Evolutionary conservation across 2,888 invertebrate species (phyloP).

Genomic region (Esperia sulphurella): DNA sequence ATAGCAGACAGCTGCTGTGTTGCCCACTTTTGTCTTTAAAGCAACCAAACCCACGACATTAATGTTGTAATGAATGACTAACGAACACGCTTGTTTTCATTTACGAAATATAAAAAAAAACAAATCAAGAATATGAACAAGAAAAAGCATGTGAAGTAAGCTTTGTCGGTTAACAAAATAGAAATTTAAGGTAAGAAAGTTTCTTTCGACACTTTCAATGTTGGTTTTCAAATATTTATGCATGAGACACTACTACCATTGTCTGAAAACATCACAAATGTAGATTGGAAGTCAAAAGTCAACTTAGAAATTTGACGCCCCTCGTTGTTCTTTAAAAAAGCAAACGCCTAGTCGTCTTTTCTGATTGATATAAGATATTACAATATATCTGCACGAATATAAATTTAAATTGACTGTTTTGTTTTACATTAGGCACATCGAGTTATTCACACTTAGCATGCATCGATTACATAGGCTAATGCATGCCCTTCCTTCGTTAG

Average conservation of each 20-base stretch:
- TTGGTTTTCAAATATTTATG: constrained; percentile 12
- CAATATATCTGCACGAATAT: background rate
- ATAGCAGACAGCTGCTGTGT: constrained; percentile 8
- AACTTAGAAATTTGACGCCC: too few relatives aligned
- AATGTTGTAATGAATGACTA: constrained; percentile 3
- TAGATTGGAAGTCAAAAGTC: background rate
- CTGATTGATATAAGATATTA: background rate
- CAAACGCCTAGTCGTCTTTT: constrained; percentile 2
- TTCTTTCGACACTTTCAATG: constrained; percentile 15
- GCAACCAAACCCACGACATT: background rate
- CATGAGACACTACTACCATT: constrained; percentile 15
- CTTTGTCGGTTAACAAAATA: constrained; percentile 5
- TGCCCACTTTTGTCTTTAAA: constrained; percentile 3
- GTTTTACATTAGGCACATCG: constrained; percentile 18
- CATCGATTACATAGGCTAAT: constrained; percentile 56
- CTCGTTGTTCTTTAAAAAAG: background rate
- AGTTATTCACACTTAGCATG: constrained; percentile 27
- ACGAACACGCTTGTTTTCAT: constrained; percentile 9
- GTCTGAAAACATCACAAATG: background rate
- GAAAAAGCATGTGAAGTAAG: background rate
- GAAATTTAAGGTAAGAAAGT: constrained; percentile 5
- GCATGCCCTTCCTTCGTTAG: constrained; percentile 56
- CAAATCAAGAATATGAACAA: background rate
- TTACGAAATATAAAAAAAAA: constrained; percentile 9
- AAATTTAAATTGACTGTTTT: background rate